These are phyloP conservation scores for Acanthococcus lagerstroemiae DNA, from an alignment of 2,888 invertebrate species.

Conservation along the genomic window DNA sequence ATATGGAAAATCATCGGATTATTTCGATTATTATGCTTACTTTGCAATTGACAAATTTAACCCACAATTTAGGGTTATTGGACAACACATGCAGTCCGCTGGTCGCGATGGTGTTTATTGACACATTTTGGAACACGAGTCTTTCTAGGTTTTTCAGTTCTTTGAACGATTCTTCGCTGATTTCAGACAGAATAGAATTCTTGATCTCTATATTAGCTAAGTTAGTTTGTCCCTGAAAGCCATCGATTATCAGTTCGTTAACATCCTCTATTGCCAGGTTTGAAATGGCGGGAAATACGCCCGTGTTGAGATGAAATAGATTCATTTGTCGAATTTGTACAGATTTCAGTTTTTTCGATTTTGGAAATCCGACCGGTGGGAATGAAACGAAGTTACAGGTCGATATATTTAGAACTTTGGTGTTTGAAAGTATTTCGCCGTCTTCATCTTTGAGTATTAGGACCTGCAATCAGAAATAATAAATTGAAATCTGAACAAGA, in stretches of 20 bases:
- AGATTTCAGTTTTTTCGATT: slow-evolving; percentile 23
- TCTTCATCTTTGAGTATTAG: slow-evolving; percentile 23
- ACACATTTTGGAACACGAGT: slow-evolving; percentile 5
- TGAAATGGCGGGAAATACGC: slow-evolving; percentile 1
- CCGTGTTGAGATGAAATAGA: slow-evolving; percentile 18
- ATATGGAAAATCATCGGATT: too few species aligned
- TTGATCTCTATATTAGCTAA: slow-evolving; percentile 12
- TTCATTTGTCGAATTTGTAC: slow-evolving; percentile 14
- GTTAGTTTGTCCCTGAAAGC: slow-evolving; percentile 1
- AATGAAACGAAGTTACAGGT: slow-evolving; percentile 22
- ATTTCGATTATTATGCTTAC: slow-evolving; percentile 3
- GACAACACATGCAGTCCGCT: neutral
- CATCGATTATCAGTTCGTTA: slow-evolving; percentile 13
- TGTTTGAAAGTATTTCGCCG: neutral
- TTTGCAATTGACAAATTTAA: slow-evolving; percentile 18
- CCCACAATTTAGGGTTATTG: neutral
- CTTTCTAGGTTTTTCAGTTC: slow-evolving; percentile 9
- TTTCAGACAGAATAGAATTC: neutral
- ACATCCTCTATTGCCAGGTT: slow-evolving; percentile 13
- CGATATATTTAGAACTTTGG: slow-evolving; percentile 19
- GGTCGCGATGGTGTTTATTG: slow-evolving; percentile 6
- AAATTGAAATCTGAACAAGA: too few species aligned
- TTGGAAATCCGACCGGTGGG: slow-evolving; percentile 19
- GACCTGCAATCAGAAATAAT: slow-evolving; percentile 3
- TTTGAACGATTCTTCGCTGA: slow-evolving; percentile 3